Conservation (phyloP, 2,888 invertebrate species). For the Lochmaea capreae region DNA sequence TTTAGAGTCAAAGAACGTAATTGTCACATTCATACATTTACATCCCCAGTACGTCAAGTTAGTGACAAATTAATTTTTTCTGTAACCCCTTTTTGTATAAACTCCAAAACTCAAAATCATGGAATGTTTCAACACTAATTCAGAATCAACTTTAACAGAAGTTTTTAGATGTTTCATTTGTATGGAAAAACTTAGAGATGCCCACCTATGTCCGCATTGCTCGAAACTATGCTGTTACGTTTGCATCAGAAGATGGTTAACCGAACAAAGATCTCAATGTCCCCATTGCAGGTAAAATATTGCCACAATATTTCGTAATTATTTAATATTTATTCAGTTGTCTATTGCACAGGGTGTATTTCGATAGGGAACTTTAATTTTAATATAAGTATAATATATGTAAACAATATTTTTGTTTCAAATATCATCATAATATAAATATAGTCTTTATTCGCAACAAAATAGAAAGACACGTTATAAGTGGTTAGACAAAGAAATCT, state of each 20-base stretch:
- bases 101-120: slow-evolving; percentile 49
- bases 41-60: slow-evolving; percentile 34
- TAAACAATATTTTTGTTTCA: too few species aligned
- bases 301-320: neutral
- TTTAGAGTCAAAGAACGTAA: slow-evolving; percentile 6
- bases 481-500: too few species aligned
- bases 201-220: slow-evolving; percentile 94
- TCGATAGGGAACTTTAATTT: too few species aligned
- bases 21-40: slow-evolving; percentile 9
- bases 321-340: neutral
- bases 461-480: too few species aligned
- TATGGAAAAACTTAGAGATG: slow-evolving; percentile 95
- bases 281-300: slow-evolving; percentile 78
- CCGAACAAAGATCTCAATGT: slow-evolving; percentile 92
- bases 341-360: too few species aligned
- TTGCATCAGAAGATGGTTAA: slow-evolving; percentile 92
- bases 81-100: slow-evolving; percentile 28
- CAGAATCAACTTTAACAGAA: slow-evolving; percentile 80
- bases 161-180: slow-evolving; percentile 96
- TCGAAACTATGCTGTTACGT: slow-evolving; percentile 93
- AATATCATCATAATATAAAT: too few species aligned
- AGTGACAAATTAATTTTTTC: slow-evolving; percentile 31
- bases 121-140: slow-evolving; percentile 59
- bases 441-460: too few species aligned
- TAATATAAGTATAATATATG: too few species aligned